Base-by-base conservation (phyloP, 2,113 vertebrate genomes). In the Mastomys natalensis region DNA sequence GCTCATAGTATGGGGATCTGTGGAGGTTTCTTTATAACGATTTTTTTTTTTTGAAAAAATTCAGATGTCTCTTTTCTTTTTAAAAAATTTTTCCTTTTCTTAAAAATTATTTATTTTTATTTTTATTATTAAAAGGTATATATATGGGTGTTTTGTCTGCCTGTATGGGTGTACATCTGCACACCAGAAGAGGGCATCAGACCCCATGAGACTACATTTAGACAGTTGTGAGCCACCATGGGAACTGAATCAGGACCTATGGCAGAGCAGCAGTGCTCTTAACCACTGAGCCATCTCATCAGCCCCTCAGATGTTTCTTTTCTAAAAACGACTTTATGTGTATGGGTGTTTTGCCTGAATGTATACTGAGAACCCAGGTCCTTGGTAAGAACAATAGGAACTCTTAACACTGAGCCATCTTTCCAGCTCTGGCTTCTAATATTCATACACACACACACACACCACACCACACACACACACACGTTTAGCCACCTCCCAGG, bases 1-100 rank as follows among this genome's bases (percentile, higher is more conserved):
- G 34, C 51, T 93, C 40, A 53, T 37, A n/a, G 29, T 89, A n/a
- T 85, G 43, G 85, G 45, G 26, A 19, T 91, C 51, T 82, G 51
- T 81, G 58, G 64, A 87, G 19, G 82, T 66, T 43, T 84, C 55
- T n/a, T 84, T 80, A 55, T n/a, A n/a, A 55, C 22, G 4, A 22
- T 21, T 9, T 37, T 37, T 77, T 78, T 80, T 55, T 19, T n/a
- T n/a, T n/a, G n/a, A n/a, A 21, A 48, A 77, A 53, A 17, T 62
- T 40, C 81, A 84, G 81, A 62, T 84, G n/a, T 73, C 93, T 85
- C 90, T 91, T 89, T 64, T 45, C 53, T n/a, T n/a, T n/a, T n/a
- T n/a, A n/a, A n/a, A n/a, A n/a, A n/a, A n/a, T n/a, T n/a, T n/a
- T n/a, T n/a, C n/a, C n/a, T n/a, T n/a, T n/a, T n/a, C n/a, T n/a